A percentile compares a stretch with the other conserved stretches of the same genome.
Conservation (phyloP, 2,113 vertebrate genomes). For the Anarhynchus alexandrinus region DNA sequence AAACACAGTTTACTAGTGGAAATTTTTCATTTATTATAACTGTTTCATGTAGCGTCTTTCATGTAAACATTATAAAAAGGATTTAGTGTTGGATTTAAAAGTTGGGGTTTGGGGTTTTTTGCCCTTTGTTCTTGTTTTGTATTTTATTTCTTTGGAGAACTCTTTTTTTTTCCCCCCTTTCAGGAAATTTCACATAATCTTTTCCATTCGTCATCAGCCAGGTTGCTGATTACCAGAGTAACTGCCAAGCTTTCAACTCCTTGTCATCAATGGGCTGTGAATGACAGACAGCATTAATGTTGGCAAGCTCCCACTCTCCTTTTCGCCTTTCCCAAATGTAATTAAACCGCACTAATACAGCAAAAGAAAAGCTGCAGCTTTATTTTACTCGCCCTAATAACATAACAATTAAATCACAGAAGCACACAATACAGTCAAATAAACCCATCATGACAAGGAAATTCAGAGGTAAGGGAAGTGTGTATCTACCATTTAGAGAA, state of each 20-base stretch:
- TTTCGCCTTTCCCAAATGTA: constrained; percentile 70
- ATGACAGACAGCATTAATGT: constrained; percentile 73
- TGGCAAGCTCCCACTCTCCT: constrained; percentile 68
- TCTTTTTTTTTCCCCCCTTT: not conserved
- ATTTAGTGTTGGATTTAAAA: constrained; percentile 2
- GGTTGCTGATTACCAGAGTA: constrained; percentile 71
- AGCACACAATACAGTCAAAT: constrained; percentile 40
- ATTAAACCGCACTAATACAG: constrained; percentile 64
- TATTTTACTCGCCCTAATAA: constrained; percentile 64
- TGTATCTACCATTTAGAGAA: not conserved
- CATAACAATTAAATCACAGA: constrained; percentile 53
- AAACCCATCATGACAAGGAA: constrained; percentile 28
- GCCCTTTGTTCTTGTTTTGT: constrained; percentile 54
- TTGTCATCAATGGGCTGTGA: constrained; percentile 72
- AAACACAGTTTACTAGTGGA: not conserved
- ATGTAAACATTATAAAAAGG: constrained; percentile 12
- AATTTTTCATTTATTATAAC: constrained; percentile 8
- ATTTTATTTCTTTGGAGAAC: constrained; percentile 51
- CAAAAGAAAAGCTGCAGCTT: constrained; percentile 65
- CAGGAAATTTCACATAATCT: constrained; percentile 65
- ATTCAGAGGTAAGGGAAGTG: constrained; percentile 21
- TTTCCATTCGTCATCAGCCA: constrained; percentile 71
- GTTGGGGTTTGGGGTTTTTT: not conserved
- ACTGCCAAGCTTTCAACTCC: constrained; percentile 74
- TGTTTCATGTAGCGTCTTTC: not conserved